Evolutionary conservation across 2,797 vertebrate genomes (phyloP), one percentile per base, ranked within the genome.

Genomic region (Helostoma temminkii): DNA sequence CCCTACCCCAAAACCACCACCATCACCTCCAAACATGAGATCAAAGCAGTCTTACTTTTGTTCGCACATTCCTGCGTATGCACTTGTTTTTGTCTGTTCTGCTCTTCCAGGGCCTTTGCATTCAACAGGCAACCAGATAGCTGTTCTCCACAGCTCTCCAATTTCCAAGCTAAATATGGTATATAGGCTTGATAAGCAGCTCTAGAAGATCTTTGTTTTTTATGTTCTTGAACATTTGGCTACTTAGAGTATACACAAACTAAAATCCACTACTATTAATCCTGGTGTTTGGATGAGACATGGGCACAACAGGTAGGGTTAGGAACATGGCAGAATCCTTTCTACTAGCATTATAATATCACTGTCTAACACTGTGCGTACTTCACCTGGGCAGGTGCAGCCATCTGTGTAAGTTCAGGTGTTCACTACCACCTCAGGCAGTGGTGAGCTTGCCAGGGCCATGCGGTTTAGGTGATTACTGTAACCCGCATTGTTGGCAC

Each of bases 41-140:
- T 90, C 85, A 91, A 89, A 88, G 86, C 46, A 16, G 49, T 45
- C 66, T 43, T 48, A 50, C 63, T 63, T 80, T 66, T 75, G 62
- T 66, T 65, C 3, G 64, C 63, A 54, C 78, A 83, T 76, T 66
- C 46, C 72, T 82, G 36, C 43, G 47, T 69, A 21, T 22, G 52
- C 52, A 46, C 73, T 80, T 72, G 61, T 70, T 46, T 74, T 74
- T 41, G 47, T 66, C 47, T 49, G 3, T 49, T 41, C 10, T 48
- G 26, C 21, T 42, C 70, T 46, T 81, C 39, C 22, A 49, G 4
- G 24, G 11, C 26, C 41, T 65, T 28, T 68, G 48, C 7, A 39
- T 78, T 71, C n/a, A 52, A 32, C 7, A 37, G 3, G 45, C 15
- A 65, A 56, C 22, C 49, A 66, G n/a, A 64, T 6, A 54, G 28